Percentiles rank a stretch among this genome's conserved stretches.
These are phyloP conservation scores for Rhyzopertha dominica DNA, from an alignment of 1,140 invertebrate genomes.

Conservation along the genomic window DNA sequence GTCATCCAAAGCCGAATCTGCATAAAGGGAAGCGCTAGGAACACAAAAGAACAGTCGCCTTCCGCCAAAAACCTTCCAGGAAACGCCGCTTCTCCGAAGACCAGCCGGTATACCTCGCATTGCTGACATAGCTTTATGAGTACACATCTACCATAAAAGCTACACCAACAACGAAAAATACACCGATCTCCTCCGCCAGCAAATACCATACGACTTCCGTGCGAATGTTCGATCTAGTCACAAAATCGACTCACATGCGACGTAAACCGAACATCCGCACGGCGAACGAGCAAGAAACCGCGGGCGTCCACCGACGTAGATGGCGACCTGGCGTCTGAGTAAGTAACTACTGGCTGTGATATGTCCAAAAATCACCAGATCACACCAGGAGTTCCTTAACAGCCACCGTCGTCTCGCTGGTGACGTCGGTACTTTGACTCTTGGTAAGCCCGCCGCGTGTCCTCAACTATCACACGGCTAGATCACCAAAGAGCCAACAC, in stretches of 20 bases:
- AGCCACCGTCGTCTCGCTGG: conserved; percentile 15
- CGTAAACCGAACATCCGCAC: conserved; percentile 40
- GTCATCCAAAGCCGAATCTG: too few species aligned
- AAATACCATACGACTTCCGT: conserved; percentile 11
- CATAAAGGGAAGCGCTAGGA: too few species aligned
- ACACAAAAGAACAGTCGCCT: too few species aligned
- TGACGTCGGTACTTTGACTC: conserved; percentile 13
- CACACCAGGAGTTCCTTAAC: conserved; percentile 43
- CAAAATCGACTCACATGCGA: conserved; percentile 36
- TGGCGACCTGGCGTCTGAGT: conserved; percentile 2
- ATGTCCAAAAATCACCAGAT: conserved; percentile 37
- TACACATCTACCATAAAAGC: conserved; percentile 35
- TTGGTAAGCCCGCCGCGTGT: conserved; percentile 38
- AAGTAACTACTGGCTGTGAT: conserved; percentile 47
- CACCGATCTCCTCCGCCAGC: conserved; percentile 6
- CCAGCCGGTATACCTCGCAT: too few species aligned
- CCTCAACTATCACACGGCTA: conserved; percentile 42
- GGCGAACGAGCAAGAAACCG: background rate
- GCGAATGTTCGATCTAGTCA: conserved; percentile 47
- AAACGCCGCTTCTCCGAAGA: too few species aligned
- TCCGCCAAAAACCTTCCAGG: too few species aligned
- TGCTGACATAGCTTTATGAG: conserved; percentile 46
- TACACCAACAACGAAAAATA: conserved; percentile 40
- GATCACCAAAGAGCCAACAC: conserved; percentile 44
- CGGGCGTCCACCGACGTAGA: background rate